phyloP scores from a whole-genome alignment of 2,797 vertebrate species.

The Pelobates cultripes region DNA sequence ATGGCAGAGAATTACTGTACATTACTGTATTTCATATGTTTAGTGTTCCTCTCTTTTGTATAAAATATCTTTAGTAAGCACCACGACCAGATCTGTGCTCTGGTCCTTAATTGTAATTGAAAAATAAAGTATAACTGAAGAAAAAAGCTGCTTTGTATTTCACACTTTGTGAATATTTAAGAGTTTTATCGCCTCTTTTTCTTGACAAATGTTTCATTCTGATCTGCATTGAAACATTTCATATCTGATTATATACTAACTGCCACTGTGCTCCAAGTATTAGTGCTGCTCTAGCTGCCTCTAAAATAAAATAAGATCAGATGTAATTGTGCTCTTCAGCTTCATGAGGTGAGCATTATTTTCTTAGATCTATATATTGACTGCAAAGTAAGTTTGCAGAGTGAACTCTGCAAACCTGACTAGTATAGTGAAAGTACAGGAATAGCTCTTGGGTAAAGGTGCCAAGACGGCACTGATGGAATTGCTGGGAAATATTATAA shows the following conservation, averaged over 20 bases:
- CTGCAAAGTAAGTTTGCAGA: no score
- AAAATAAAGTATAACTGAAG: neutral
- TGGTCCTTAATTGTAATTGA: neutral
- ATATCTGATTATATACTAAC: conserved; percentile 1
- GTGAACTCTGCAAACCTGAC: no score
- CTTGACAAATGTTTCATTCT: neutral
- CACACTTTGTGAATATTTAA: neutral
- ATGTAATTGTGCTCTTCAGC: no score
- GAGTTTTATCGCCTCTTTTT: conserved; percentile 5
- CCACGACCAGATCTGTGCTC: neutral
- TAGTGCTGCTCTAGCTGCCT: neutral
- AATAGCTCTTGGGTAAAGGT: no score
- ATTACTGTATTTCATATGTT: no score
- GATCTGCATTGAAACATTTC: neutral
- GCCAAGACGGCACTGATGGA: no score
- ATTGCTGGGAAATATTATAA: no score
- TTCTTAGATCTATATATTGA: no score
- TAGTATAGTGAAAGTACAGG: no score
- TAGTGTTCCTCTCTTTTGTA: neutral
- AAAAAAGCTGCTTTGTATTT: neutral
- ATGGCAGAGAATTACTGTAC: no score
- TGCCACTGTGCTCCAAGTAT: neutral
- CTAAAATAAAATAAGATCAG: no score
- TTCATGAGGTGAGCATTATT: no score
- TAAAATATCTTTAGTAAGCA: neutral